Base-by-base conservation (phyloP, 1,140 invertebrate genomes). In the Papilio xuthus region DNA sequence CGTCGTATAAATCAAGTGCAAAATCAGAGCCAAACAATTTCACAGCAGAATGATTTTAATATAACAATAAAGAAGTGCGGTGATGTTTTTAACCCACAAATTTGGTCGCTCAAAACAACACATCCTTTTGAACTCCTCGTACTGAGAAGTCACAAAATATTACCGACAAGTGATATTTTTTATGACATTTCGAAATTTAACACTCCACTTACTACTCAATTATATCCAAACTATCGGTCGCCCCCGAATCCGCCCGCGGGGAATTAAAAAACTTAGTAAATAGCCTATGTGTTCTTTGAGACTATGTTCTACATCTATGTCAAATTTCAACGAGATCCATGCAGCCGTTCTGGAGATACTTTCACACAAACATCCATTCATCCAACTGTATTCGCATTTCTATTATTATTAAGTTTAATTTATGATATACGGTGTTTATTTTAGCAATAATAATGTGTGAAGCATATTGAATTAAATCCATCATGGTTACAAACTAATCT, bases 1-100 rank as follows among this genome's bases (percentile, higher is more conserved):
- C 80, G 44, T 53, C 79, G 28, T 37, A 82, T 92, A 91, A 92
- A 91, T 92, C 89, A 89, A 71, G 75, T 47, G 77, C 67, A 37
- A 67, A 86, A 86, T 83, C 85, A 86, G 84, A 83, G 83, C 81
- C 85, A 83, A 88, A 92, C 89, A 88, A 91, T 88, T 89, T 88
- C 37, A 77, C 83, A 73, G 77, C 78, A 73, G 78, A 85, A 76
- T 4, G 83, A 89, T 88, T 92, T 92, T 92, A 91, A 91, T 87
- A 88, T 86, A 89, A 90, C 87, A 88, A 92, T 92, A 91, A 91
- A 91, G 78, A 84, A 82, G 70, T 56, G 71, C 72, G 77, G 73
- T 74, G 84, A 89, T 83, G 82, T 90, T 87, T 87, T 89, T 81
- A 86, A 88, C 72, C 83, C 88, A 86, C 88, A 88, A 88, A 90